phyloP scores from a whole-genome alignment of 2,113 vertebrate species.

The Probosciger aterrimus region DNA sequence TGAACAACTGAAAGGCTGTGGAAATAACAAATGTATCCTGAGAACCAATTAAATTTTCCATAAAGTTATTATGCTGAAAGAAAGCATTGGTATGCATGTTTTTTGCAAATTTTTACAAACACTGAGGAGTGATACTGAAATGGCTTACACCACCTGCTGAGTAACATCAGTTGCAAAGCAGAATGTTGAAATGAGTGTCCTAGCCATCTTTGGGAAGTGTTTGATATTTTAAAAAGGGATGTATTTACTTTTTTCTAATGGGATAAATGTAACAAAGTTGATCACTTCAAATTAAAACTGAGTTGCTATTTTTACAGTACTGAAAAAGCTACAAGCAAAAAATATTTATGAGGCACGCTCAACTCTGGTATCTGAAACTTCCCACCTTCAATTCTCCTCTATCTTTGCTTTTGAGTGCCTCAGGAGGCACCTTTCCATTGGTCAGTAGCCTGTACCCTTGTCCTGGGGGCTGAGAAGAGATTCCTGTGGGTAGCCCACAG shows the following conservation, averaged over 20 bases:
- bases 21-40: conserved; percentile 28
- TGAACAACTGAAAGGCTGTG: neutral
- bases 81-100: neutral
- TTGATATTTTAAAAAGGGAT: neutral
- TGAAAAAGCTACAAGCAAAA: neutral
- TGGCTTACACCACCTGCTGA: conserved; percentile 19
- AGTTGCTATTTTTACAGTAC: neutral
- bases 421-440: neutral
- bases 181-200: neutral
- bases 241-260: neutral
- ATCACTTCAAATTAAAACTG: neutral
- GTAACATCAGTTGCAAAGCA: neutral
- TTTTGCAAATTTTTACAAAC: neutral
- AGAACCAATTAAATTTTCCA: conserved; percentile 56
- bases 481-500: neutral
- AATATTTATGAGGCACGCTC: neutral
- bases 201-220: neutral
- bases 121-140: neutral
- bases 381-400: neutral
- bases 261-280: neutral
- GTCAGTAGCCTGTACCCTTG: neutral
- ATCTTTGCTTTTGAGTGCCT: neutral
- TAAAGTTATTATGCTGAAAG: conserved; percentile 27
- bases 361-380: neutral
- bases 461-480: neutral